Percentiles rank a stretch among this genome's conserved stretches.
These are phyloP conservation scores for Hylaeus volcanicus DNA, from an alignment of 1,140 invertebrate genomes.

Conservation along the genomic window DNA sequence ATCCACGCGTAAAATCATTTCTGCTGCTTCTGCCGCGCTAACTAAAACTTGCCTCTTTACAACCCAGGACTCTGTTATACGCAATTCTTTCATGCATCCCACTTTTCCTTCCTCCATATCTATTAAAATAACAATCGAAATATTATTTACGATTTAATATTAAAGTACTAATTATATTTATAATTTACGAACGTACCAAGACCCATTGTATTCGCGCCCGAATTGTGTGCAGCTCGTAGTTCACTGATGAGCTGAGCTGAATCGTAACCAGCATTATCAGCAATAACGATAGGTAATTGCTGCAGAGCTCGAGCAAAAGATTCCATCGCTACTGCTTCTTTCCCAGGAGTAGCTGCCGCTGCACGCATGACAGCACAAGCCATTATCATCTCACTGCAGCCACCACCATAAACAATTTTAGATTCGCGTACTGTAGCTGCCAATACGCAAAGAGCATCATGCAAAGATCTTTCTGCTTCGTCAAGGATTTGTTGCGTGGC, in stretches of 20 bases:
- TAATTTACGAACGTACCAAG: conserved; percentile 83
- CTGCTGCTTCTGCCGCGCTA: conserved; percentile 97
- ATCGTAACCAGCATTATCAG: conserved; percentile 99
- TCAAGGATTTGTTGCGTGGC: conserved; percentile 99
- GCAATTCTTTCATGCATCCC: conserved; percentile 93
- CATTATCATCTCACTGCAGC: conserved; percentile 98
- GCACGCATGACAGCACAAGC: conserved; percentile 92
- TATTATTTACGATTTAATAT: conserved; percentile 2
- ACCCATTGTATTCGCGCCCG: conserved; percentile 88
- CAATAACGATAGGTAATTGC: conserved; percentile 96
- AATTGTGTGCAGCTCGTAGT: conserved; percentile 93
- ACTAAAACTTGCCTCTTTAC: conserved; percentile 97
- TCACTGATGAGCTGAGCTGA: conserved; percentile 96
- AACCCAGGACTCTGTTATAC: conserved; percentile 97
- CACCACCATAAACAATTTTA: conserved; percentile 95
- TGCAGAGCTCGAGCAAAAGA: conserved; percentile 94
- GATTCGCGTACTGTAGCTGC: conserved; percentile 97
- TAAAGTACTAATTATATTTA: not conserved
- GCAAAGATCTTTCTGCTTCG: conserved; percentile 98
- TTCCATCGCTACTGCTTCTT: conserved; percentile 98
- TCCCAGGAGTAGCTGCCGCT: conserved; percentile 95
- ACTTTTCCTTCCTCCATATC: conserved; percentile 94
- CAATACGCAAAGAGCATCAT: conserved; percentile 98
- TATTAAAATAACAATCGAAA: conserved; percentile 66
- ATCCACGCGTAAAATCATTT: conserved; percentile 99